phyloP scores from a whole-genome alignment of 1,140 invertebrate genomes.

The Hypothenemus hampei region DNA sequence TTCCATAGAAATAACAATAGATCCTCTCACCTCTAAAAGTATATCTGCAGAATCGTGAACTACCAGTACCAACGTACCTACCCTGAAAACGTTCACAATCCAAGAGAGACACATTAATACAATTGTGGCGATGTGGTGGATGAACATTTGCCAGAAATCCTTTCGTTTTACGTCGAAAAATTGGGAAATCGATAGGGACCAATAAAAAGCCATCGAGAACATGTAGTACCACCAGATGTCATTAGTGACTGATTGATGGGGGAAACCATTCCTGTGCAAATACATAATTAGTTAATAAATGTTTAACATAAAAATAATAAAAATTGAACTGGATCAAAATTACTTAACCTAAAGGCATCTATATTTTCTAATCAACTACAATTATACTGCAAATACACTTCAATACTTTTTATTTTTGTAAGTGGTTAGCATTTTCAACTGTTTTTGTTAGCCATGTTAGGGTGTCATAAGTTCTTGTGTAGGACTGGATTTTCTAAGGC shows the following conservation, averaged over 20 bases:
- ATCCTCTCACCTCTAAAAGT: conserved; percentile 75
- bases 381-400: too few relatives aligned
- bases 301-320: too few relatives aligned
- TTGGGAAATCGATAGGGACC: conserved; percentile 87
- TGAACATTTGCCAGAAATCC: conserved; percentile 98
- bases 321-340: too few relatives aligned
- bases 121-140: conserved; percentile 93
- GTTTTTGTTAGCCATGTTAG: too few relatives aligned
- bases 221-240: conserved; percentile 96
- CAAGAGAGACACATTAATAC: conserved; percentile 86
- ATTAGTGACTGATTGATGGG: conserved; percentile 58
- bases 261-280: conserved; percentile 43
- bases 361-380: too few relatives aligned
- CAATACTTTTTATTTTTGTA: too few relatives aligned
- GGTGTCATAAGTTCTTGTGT: too few relatives aligned
- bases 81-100: conserved; percentile 88
- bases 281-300: too few relatives aligned
- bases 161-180: conserved; percentile 90
- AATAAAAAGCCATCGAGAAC: conserved; percentile 92
- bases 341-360: too few relatives aligned
- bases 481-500: too few relatives aligned
- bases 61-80: conserved; percentile 86
- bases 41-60: conserved; percentile 95
- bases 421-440: too few relatives aligned
- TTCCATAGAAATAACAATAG: too few relatives aligned